Conservation (phyloP, 37 sponge, comb jelly and placozoan species). For the Beroe forskalii region DNA sequence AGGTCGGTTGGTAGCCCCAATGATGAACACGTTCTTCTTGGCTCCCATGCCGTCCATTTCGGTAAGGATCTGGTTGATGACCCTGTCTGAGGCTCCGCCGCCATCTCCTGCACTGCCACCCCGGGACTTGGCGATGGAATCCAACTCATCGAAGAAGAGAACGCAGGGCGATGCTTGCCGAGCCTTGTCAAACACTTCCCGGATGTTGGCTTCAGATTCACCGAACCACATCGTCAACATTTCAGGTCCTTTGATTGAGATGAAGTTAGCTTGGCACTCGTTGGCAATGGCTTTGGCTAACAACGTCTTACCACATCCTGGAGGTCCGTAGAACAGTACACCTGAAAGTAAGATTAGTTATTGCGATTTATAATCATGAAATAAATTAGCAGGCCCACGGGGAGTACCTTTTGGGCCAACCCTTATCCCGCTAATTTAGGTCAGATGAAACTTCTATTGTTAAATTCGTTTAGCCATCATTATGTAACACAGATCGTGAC, state of each 20-base stretch:
- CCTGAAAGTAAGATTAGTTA: constrained; percentile 58
- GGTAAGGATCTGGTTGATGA: constrained; percentile 98
- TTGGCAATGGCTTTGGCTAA: constrained; percentile 99
- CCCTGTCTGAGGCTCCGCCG: constrained; percentile 99
- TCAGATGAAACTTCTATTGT: too few species aligned
- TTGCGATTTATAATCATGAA: too few species aligned
- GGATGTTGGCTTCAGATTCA: constrained; percentile 96
- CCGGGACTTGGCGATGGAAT: constrained; percentile 99
- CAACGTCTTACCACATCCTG: constrained; percentile 99
- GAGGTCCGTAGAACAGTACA: constrained; percentile 98
- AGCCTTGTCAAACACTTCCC: constrained; percentile 99
- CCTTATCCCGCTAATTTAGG: too few species aligned
- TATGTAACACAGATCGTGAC: too few species aligned
- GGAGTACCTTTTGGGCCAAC: too few species aligned
- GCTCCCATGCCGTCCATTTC: constrained; percentile 99
- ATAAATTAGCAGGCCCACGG: too few species aligned
- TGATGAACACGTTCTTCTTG: constrained; percentile 99
- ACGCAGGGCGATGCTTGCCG: constrained; percentile 96
- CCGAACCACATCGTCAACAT: constrained; percentile 99
- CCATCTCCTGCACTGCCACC: constrained; percentile 96
- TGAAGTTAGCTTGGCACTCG: constrained; percentile 99
- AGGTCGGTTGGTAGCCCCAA: constrained; percentile 97
- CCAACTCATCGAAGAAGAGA: constrained; percentile 99
- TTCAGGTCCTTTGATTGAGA: constrained; percentile 99
- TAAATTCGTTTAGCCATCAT: too few species aligned